phyloP scores from a whole-genome alignment of 1,140 invertebrate genomes.

The Scaptomyza pallida region DNA sequence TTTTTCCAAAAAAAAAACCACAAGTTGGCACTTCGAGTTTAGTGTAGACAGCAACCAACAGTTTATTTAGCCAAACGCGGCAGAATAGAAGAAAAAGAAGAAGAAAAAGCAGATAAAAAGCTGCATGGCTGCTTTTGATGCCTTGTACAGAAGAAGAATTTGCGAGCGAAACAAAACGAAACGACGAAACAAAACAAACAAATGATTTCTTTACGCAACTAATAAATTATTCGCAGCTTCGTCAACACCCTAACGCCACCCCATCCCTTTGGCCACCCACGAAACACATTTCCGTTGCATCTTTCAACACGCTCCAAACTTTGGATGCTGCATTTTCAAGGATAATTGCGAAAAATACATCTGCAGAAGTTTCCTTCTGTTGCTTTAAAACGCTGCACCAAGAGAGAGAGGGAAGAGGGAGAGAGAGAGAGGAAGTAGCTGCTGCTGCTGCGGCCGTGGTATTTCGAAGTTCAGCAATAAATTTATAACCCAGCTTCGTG shows the following conservation, averaged over 20 bases:
- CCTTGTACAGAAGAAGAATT: too few species aligned
- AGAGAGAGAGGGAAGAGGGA: too few species aligned
- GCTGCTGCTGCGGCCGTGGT: conserved; percentile 60
- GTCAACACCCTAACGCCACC: conserved; percentile 31
- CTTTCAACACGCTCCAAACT: conserved; percentile 60
- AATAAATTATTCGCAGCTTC: conserved; percentile 76
- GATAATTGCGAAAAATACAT: conserved; percentile 77
- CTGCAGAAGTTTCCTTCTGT: conserved; percentile 58
- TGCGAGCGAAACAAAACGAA: conserved; percentile 2
- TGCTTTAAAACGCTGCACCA: conserved; percentile 47
- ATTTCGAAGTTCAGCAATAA: conserved; percentile 81
- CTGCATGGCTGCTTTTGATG: too few species aligned
- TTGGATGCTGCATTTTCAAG: conserved; percentile 64
- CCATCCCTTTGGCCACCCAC: conserved; percentile 1
- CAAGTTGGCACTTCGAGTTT: too few species aligned
- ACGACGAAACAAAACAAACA: conserved; percentile 43
- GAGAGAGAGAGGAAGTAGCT: conserved; percentile 32
- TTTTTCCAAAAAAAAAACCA: too few species aligned
- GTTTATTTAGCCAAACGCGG: too few species aligned
- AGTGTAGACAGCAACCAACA: too few species aligned
- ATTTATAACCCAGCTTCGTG: conserved; percentile 68
- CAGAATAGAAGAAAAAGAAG: too few species aligned
- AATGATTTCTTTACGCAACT: conserved; percentile 79
- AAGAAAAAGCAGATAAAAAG: too few species aligned
- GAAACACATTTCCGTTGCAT: conserved; percentile 68